Conservation (phyloP, 2,888 invertebrate genomes). For the Hirtodrosophila confusa region DNA sequence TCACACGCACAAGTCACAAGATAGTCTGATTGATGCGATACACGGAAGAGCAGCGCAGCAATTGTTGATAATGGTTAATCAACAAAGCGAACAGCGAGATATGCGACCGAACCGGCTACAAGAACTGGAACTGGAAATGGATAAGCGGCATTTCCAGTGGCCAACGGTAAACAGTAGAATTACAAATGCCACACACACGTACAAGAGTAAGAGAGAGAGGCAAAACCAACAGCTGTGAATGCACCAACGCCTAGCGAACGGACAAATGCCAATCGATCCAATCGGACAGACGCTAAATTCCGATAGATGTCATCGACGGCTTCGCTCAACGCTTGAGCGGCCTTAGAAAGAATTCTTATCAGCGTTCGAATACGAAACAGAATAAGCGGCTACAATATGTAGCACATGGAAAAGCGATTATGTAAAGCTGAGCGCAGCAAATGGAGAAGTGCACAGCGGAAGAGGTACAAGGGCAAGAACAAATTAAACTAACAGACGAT, state of each 20-base stretch:
- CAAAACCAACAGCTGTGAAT: constrained; percentile 33
- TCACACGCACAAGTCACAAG: constrained; percentile 31
- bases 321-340: constrained; percentile 8
- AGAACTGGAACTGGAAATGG: constrained; percentile 45
- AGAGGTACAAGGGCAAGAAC: constrained; percentile 29
- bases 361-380: constrained; percentile 18
- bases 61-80: constrained; percentile 61
- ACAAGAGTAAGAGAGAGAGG: not conserved
- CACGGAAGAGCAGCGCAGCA: constrained; percentile 33
- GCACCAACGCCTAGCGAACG: not conserved
- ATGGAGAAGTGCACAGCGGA: constrained; percentile 20
- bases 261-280: constrained; percentile 20
- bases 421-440: constrained; percentile 55
- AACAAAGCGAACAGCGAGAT: constrained; percentile 25
- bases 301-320: constrained; percentile 20
- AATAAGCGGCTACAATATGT: constrained; percentile 3
- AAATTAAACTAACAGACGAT: constrained; percentile 57
- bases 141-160: constrained; percentile 47
- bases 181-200: constrained; percentile 18
- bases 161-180: constrained; percentile 61
- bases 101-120: constrained; percentile 10
- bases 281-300: constrained; percentile 21
- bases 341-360: constrained; percentile 37
- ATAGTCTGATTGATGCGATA: constrained; percentile 58
- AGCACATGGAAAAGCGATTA: constrained; percentile 70